Evolutionary conservation across 2,888 invertebrate genomes (phyloP).

Genomic region (Creontiades dilutus): DNA sequence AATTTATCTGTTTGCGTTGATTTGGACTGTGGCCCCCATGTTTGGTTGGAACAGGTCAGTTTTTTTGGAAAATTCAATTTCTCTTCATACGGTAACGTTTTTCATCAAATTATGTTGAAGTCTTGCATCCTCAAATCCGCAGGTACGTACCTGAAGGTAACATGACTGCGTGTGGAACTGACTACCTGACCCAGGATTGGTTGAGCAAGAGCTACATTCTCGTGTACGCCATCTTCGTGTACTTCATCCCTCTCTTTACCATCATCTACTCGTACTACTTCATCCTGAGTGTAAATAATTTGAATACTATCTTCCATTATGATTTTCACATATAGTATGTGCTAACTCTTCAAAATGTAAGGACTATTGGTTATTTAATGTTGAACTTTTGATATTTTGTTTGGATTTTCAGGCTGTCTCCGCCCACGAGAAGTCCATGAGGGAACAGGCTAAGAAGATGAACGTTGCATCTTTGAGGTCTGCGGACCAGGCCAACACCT

Average conservation of each 20-base stretch:
- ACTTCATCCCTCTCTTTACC: slow-evolving; percentile 86
- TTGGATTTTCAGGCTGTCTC: slow-evolving; percentile 84
- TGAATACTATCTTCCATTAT: neutral
- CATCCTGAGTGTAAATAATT: slow-evolving; percentile 84
- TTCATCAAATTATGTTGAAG: neutral
- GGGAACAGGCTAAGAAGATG: slow-evolving; percentile 96
- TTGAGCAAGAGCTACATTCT: slow-evolving; percentile 89
- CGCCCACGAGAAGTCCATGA: slow-evolving; percentile 91
- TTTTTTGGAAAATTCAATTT: neutral
- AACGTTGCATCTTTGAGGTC: slow-evolving; percentile 92
- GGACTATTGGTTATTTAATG: too few relatives aligned
- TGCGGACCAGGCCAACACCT: slow-evolving; percentile 87
- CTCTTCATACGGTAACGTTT: neutral
- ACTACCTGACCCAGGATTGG: slow-evolving; percentile 88
- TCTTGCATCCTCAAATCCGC: neutral
- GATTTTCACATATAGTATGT: too few relatives aligned
- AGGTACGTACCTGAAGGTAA: slow-evolving; percentile 96
- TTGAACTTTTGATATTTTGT: neutral
- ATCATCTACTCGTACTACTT: slow-evolving; percentile 94
- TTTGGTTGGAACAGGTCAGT: slow-evolving; percentile 90
- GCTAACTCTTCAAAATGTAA: too few relatives aligned
- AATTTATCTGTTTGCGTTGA: slow-evolving; percentile 88
- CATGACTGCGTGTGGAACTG: slow-evolving; percentile 95
- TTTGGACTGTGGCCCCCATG: slow-evolving; percentile 91
- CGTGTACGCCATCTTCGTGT: slow-evolving; percentile 88